Conservation (phyloP, 2,797 vertebrate genomes). For the Ctenosaura bakeri region DNA sequence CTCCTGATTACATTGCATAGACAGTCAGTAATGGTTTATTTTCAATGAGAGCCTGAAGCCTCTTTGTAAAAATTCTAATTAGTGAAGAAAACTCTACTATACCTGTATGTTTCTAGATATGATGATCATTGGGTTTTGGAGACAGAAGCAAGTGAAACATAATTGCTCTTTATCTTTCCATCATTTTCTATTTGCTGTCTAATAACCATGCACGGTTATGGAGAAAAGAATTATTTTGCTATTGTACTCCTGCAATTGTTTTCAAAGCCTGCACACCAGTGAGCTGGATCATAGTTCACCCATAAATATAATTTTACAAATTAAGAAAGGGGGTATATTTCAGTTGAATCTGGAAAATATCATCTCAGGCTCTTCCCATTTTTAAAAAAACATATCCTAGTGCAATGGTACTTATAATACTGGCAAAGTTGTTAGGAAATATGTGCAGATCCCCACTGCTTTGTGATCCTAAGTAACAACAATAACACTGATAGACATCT, state of each 20-base stretch:
- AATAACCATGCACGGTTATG: conserved; percentile 52
- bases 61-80: conserved; percentile 66
- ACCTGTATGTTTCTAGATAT: conserved; percentile 50
- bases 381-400: no score
- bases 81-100: conserved; percentile 30
- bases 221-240: conserved; percentile 69
- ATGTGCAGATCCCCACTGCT: no score
- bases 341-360: neutral
- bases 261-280: conserved; percentile 62
- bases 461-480: no score
- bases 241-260: conserved; percentile 58
- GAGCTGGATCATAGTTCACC: conserved; percentile 57
- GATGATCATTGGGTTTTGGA: conserved; percentile 45
- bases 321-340: neutral
- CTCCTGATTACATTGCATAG: conserved; percentile 31
- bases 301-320: conserved; percentile 25
- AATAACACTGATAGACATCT: no score
- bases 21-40: conserved; percentile 48
- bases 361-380: no score
- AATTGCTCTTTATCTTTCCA: conserved; percentile 49
- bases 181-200: conserved; percentile 44
- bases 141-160: conserved; percentile 52
- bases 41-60: conserved; percentile 25
- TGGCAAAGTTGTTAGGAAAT: no score
- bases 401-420: no score